Evolutionary conservation across 2,113 vertebrate species (phyloP).

Genomic region (Bos taurus): DNA sequence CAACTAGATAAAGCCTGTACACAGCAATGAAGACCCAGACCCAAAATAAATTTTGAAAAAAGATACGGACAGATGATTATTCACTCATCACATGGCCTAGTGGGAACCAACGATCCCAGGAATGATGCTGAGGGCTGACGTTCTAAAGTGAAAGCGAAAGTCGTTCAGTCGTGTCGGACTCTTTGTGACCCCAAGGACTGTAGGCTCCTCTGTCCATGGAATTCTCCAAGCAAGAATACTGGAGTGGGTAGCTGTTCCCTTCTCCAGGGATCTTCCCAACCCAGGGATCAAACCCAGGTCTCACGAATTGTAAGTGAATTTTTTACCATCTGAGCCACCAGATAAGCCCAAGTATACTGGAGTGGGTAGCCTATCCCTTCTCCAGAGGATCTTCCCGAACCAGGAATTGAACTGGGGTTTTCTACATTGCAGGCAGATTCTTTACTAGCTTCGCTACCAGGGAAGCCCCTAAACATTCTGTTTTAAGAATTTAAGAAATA

Average conservation of each 20-base stretch:
- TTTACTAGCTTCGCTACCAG: not conserved
- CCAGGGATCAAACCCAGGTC: not conserved
- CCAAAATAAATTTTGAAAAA: not conserved
- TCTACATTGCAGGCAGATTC: not conserved
- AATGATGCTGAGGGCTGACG: not conserved
- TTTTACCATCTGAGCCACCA: not conserved
- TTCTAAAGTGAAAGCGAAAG: not conserved
- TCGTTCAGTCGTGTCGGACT: not conserved
- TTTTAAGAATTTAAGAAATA: not conserved
- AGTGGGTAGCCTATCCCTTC: not conserved
- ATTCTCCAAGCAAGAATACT: not conserved
- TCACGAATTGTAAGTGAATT: not conserved
- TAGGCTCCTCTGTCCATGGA: not conserved
- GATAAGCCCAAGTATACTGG: not conserved
- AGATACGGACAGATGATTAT: not conserved
- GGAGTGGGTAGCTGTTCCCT: not conserved
- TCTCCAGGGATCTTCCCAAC: not conserved
- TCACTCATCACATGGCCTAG: not conserved
- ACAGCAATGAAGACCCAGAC: not conserved
- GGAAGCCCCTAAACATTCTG: not conserved
- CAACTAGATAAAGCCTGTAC: not conserved
- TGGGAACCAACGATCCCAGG: not conserved
- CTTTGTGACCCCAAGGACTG: not conserved
- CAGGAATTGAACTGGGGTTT: not conserved
- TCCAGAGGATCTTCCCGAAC: not conserved